Evolutionary conservation across 92 coral and sea anemone genomes (phyloP).

Genomic region (Montipora capitata): DNA sequence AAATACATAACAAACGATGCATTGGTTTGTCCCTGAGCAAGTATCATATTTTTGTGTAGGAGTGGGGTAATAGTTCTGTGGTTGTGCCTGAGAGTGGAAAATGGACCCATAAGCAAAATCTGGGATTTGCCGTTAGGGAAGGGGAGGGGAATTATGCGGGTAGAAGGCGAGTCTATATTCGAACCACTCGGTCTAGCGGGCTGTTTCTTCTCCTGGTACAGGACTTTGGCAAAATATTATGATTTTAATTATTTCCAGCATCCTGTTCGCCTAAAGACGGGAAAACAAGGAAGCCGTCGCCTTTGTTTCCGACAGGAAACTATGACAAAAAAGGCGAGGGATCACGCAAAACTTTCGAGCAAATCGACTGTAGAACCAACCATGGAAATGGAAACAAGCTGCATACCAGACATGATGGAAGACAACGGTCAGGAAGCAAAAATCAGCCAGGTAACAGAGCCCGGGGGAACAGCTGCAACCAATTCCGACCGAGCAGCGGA

Average conservation of each 20-base stretch:
- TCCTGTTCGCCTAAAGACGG: conserved; percentile 51
- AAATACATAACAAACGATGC: too few species aligned
- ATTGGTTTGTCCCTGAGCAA: too few species aligned
- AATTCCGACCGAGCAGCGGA: conserved; percentile 81
- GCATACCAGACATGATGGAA: conserved; percentile 50
- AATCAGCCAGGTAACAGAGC: conserved; percentile 61
- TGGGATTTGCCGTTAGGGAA: too few species aligned
- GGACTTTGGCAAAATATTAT: neutral
- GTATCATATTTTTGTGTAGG: too few species aligned
- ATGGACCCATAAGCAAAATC: too few species aligned
- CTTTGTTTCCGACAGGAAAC: conserved; percentile 80
- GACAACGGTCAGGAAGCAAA: conserved; percentile 74
- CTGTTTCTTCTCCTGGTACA: neutral
- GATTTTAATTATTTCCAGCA: conserved; percentile 19
- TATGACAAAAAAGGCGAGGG: conserved; percentile 69
- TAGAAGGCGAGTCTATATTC: too few species aligned
- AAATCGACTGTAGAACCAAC: conserved; percentile 60
- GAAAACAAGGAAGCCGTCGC: conserved; percentile 70
- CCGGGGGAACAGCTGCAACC: conserved; percentile 74
- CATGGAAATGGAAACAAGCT: conserved; percentile 59
- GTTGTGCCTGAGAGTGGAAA: too few species aligned
- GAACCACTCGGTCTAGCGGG: too few species aligned
- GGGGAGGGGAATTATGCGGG: too few species aligned
- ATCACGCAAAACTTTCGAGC: conserved; percentile 48
- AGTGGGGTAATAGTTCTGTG: too few species aligned